A percentile compares a stretch with the other conserved stretches of the same genome.
Conservation (phyloP, 2,113 vertebrate genomes). For the Marcusenius ussheri region DNA sequence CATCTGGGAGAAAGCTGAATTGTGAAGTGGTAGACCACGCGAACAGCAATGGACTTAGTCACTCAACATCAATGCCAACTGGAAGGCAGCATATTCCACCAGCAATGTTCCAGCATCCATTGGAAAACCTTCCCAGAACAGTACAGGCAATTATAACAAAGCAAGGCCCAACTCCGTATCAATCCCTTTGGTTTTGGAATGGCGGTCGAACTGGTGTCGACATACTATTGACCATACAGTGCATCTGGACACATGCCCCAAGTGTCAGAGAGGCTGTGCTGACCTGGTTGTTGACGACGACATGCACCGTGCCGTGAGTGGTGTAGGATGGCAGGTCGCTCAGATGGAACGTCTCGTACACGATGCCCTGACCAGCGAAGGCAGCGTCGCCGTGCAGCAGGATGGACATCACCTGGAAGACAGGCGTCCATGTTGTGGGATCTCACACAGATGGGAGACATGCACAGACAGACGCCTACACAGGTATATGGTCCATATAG, state of each 20-base stretch:
- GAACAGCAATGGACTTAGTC: neutral
- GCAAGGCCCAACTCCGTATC: neutral
- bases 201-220: neutral
- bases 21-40: neutral
- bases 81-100: neutral
- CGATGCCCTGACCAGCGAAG: constrained; percentile 92
- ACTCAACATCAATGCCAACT: neutral
- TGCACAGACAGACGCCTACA: neutral
- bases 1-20: neutral
- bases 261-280: neutral
- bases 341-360: constrained; percentile 93
- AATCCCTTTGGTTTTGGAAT: neutral
- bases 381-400: constrained; percentile 90
- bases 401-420: constrained; percentile 88
- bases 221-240: neutral
- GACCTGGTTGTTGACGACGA: constrained; percentile 98
- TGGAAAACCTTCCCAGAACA: neutral
- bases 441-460: neutral
- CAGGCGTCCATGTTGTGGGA: neutral
- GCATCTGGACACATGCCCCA: neutral
- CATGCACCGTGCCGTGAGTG: constrained; percentile 90
- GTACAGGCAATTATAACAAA: neutral
- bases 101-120: neutral
- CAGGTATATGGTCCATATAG: neutral
- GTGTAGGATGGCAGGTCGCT: constrained; percentile 92